These are phyloP conservation scores for Brachionus rubens DNA, from an alignment of 1,140 invertebrate species.

Conservation along the genomic window DNA sequence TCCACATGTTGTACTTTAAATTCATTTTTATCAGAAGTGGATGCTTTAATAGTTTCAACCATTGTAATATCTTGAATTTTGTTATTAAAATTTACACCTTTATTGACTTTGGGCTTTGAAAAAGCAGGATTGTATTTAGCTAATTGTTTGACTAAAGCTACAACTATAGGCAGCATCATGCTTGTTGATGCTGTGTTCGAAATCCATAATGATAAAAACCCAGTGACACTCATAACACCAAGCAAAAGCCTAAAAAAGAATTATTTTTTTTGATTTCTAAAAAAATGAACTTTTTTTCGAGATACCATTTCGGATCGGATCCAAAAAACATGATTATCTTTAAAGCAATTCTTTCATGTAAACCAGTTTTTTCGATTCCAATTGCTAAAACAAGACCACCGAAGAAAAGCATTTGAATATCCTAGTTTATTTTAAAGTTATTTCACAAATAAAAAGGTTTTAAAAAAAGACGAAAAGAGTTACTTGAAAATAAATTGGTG, in stretches of 20 bases:
- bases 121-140: constrained; percentile 23
- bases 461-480: neutral
- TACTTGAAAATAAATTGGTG: constrained; percentile 57
- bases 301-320: constrained; percentile 38
- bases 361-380: constrained; percentile 17
- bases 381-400: constrained; percentile 31
- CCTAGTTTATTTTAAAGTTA: neutral
- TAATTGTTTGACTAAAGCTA: constrained; percentile 51
- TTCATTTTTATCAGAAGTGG: no score
- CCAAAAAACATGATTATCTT: constrained; percentile 24
- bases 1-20: neutral
- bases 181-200: constrained; percentile 77
- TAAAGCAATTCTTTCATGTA: constrained; percentile 43
- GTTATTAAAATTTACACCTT: neutral
- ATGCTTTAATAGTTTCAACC: neutral
- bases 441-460: neutral
- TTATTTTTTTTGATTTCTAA: neutral
- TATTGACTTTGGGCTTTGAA: neutral
- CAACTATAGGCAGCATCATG: constrained; percentile 77
- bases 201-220: constrained; percentile 80
- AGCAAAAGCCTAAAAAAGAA: constrained; percentile 30
- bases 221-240: constrained; percentile 72
- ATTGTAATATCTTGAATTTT: neutral
- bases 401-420: constrained; percentile 44
- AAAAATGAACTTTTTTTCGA: neutral